These are phyloP conservation scores for Piezodorus guildinii DNA, from an alignment of 1,140 invertebrate genomes.

Conservation along the genomic window DNA sequence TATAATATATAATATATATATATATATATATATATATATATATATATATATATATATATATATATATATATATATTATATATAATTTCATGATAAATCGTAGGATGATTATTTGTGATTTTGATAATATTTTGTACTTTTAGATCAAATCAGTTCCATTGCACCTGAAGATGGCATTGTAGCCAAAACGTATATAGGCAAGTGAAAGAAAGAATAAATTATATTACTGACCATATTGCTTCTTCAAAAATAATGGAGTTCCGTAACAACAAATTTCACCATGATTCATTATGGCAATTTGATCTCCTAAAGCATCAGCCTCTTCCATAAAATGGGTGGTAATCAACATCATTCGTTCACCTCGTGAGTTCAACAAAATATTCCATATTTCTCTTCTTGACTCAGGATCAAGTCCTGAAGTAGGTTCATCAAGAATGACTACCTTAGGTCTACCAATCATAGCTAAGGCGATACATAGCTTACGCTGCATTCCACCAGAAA, in stretches of 20 bases:
- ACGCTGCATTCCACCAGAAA: slow-evolving; percentile 58
- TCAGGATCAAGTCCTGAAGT: slow-evolving; percentile 45
- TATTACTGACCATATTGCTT: slow-evolving; percentile 55
- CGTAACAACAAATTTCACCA: slow-evolving; percentile 68
- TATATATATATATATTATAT: too few species aligned
- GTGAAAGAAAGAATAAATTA: too few species aligned
- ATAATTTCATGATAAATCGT: too few species aligned
- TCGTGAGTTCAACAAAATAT: slow-evolving; percentile 37
- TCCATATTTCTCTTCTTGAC: slow-evolving; percentile 47
- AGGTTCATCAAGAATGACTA: slow-evolving; percentile 63
- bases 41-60: too few species aligned
- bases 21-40: too few species aligned
- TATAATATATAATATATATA: too few species aligned
- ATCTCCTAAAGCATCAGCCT: slow-evolving; percentile 88
- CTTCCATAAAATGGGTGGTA: slow-evolving; percentile 97
- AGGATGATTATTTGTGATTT: too few species aligned
- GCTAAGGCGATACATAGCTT: slow-evolving; percentile 54
- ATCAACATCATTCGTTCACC: slow-evolving; percentile 72
- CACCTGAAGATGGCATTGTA: too few species aligned
- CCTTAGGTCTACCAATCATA: slow-evolving; percentile 39
- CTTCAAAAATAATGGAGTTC: slow-evolving; percentile 76
- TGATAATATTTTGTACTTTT: too few species aligned
- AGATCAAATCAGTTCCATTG: too few species aligned
- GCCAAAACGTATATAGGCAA: too few species aligned
- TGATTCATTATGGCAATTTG: slow-evolving; percentile 82